Evolutionary conservation across 2,888 invertebrate species (phyloP).

Genomic region (Yponomeuta evonymella): DNA sequence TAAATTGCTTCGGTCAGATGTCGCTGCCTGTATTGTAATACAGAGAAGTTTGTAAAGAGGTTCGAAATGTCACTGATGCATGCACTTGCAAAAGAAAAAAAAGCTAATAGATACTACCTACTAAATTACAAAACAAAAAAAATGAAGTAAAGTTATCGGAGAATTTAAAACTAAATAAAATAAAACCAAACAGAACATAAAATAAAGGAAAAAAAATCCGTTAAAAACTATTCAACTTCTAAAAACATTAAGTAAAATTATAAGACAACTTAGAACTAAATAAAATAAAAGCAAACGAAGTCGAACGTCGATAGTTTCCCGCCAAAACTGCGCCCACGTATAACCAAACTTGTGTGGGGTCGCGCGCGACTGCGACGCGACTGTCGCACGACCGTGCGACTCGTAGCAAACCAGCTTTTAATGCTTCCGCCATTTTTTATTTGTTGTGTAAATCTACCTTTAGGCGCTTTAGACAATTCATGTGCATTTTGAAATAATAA

Average conservation of each 20-base stretch:
- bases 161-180: background rate
- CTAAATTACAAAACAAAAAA: no score
- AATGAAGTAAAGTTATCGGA: no score
- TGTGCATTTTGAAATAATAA: background rate
- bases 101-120: no score
- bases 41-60: no score
- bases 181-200: slow-evolving; percentile 14
- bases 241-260: slow-evolving; percentile 22
- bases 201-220: slow-evolving; percentile 17
- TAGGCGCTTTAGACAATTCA: background rate
- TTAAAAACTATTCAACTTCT: slow-evolving; percentile 20
- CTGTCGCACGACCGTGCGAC: background rate
- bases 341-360: slow-evolving; percentile 73
- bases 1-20: no score
- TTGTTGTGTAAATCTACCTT: background rate
- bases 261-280: slow-evolving; percentile 24
- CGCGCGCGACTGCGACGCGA: slow-evolving; percentile 18
- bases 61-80: no score
- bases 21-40: no score
- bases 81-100: no score
- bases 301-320: slow-evolving; percentile 57
- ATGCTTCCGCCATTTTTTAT: background rate
- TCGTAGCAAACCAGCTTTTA: background rate
- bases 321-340: slow-evolving; percentile 73
- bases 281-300: slow-evolving; percentile 27